These are phyloP conservation scores for Trichonephila clavipes DNA, from an alignment of 1,140 invertebrate genomes.

Conservation along the genomic window DNA sequence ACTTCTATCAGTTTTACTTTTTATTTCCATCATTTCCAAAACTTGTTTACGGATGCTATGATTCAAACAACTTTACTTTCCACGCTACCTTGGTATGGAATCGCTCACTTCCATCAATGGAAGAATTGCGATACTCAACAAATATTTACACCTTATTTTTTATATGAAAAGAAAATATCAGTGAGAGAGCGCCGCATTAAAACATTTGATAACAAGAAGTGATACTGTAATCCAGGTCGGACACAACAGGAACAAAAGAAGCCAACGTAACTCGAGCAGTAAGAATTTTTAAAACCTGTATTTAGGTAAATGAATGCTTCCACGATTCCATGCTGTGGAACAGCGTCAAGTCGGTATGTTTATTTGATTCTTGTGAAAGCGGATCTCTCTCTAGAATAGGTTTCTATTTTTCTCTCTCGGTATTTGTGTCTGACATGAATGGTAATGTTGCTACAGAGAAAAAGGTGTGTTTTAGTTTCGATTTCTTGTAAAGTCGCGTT, in stretches of 20 bases:
- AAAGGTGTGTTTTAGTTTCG: too few species aligned
- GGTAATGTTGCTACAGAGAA: too few species aligned
- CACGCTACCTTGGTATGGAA: not conserved
- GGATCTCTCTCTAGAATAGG: not conserved
- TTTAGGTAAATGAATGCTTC: not conserved
- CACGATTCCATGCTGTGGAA: not conserved
- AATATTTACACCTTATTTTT: not conserved
- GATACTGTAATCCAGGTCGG: conserved; percentile 15
- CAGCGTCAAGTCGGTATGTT: conserved; percentile 6
- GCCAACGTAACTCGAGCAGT: not conserved
- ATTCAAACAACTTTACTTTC: not conserved
- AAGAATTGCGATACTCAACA: not conserved
- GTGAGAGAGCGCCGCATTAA: not conserved
- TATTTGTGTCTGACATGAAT: not conserved
- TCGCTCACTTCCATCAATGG: not conserved
- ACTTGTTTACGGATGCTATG: not conserved
- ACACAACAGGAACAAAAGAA: not conserved
- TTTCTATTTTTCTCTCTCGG: not conserved
- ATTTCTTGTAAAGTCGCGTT: too few species aligned
- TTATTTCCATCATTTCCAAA: not conserved
- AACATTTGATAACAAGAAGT: conserved; percentile 10
- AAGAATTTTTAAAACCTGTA: not conserved
- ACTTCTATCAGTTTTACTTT: not conserved
- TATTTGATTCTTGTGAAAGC: not conserved
- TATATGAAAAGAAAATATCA: not conserved